Evolutionary conservation across 2,797 vertebrate species (phyloP), one percentile per base, ranked within the genome.

Genomic region (Sebastes hubbsi): DNA sequence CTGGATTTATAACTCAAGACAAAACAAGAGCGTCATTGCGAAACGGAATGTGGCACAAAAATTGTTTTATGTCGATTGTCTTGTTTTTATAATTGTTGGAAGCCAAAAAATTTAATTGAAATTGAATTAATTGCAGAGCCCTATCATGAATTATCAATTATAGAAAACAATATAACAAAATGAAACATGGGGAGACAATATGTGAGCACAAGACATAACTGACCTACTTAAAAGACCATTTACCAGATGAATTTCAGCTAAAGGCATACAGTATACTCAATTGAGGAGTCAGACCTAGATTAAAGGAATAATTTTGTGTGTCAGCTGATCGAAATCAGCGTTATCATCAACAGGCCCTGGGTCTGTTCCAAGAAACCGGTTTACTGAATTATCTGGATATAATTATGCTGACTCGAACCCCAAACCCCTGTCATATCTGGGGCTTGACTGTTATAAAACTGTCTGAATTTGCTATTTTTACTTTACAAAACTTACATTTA

Each of bases 271-370:
- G 38, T 42, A 16, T 11, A 11, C 25, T 11, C 56, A 25, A 18
- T 2, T 62, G 14, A 58, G n/a, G 8, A 75, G 24, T 60, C 6
- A 69, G 78, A 82, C 79, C 61, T 36, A 42, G 61, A 85, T 80
- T 68, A 9, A 64, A 76, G 30, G 16, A 68, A 64, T 54, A 0
- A 20, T 46, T 69, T 29, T 30, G 25, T 61, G 13, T 49, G 25
- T 68, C 60, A 46, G 24, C 49, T 70, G 75, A 84, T 82, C 2
- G 1, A 52, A 58, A 79, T 63, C 64, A 73, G 46, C 2, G 4
- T 56, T 25, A 38, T 30, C 38, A 67, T 46, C 32, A 65, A 61
- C 52, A 66, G 30, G 55, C 55, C 52, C 38, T n/a, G 27, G 32
- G 58, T 49, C 27, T 36, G 11, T 71, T 71, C 60, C 29, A 46